Percentiles rank a stretch among this genome's conserved stretches.
These are phyloP conservation scores for Bugula neritina DNA, from an alignment of 2,888 invertebrate genomes.

Conservation along the genomic window DNA sequence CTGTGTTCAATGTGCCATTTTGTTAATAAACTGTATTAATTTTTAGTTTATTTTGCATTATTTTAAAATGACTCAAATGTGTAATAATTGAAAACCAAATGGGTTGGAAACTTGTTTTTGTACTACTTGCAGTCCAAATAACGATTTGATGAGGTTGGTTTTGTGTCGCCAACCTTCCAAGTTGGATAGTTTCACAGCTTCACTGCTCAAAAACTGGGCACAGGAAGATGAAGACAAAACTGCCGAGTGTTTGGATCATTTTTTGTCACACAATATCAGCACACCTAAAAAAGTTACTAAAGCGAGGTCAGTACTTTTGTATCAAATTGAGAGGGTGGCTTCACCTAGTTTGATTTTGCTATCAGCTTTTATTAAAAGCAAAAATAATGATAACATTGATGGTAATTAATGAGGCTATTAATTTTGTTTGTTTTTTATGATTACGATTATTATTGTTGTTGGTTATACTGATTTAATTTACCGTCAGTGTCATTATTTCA, in stretches of 20 bases:
- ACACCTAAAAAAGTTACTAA: slow-evolving; percentile 28
- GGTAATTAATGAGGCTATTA: no score
- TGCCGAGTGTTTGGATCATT: slow-evolving; percentile 55
- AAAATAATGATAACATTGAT: no score
- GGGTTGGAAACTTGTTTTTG: no score
- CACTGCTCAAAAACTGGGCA: slow-evolving; percentile 88
- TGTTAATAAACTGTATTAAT: neutral
- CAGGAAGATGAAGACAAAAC: slow-evolving; percentile 81
- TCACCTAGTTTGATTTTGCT: no score
- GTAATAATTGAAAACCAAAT: no score
- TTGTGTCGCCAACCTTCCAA: slow-evolving; percentile 60
- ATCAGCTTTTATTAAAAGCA: no score
- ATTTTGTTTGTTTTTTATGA: no score
- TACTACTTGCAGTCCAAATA: slow-evolving; percentile 60
- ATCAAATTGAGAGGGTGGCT: no score
- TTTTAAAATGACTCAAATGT: no score
- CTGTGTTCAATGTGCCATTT: neutral
- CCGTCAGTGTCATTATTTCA: no score
- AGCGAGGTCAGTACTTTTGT: neutral
- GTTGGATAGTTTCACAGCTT: slow-evolving; percentile 79
- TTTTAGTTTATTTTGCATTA: neutral
- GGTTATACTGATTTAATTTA: no score
- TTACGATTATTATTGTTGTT: no score
- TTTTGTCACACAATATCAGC: slow-evolving; percentile 45
- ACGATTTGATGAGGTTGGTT: slow-evolving; percentile 76